These are phyloP conservation scores for Amorpha juglandis DNA, from an alignment of 2,888 invertebrate species.

Conservation along the genomic window DNA sequence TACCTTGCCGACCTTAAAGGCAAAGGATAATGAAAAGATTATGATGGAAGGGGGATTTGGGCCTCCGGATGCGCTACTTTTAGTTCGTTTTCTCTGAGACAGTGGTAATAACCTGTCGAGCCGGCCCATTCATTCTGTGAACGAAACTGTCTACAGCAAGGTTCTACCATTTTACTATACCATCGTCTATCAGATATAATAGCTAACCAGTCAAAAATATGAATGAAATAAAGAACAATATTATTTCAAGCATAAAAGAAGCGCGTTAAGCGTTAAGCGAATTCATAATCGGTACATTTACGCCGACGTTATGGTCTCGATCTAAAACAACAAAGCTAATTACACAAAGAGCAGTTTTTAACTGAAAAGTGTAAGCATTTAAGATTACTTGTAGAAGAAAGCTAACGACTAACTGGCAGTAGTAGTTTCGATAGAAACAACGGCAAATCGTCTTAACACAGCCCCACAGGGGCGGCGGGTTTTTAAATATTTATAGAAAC, in stretches of 20 bases:
- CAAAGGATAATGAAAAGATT: too few species aligned
- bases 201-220: neutral
- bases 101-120: too few species aligned
- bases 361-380: slow-evolving; percentile 18
- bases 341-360: slow-evolving; percentile 16
- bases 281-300: neutral
- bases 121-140: too few species aligned
- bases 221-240: neutral
- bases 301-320: slow-evolving; percentile 13
- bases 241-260: slow-evolving; percentile 1
- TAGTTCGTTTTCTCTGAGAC: too few species aligned
- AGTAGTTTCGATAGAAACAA: slow-evolving; percentile 34
- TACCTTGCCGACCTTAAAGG: too few species aligned
- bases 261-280: neutral
- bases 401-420: slow-evolving; percentile 21
- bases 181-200: too few species aligned
- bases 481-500: slow-evolving; percentile 60
- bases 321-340: slow-evolving; percentile 13
- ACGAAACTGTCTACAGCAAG: too few species aligned
- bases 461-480: slow-evolving; percentile 40
- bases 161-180: too few species aligned
- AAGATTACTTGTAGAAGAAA: slow-evolving; percentile 17
- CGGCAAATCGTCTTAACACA: slow-evolving; percentile 51
- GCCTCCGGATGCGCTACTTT: too few species aligned
- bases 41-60: too few species aligned